Base-by-base conservation (phyloP, 1,140 invertebrate species). In the Solenopsis invicta region DNA sequence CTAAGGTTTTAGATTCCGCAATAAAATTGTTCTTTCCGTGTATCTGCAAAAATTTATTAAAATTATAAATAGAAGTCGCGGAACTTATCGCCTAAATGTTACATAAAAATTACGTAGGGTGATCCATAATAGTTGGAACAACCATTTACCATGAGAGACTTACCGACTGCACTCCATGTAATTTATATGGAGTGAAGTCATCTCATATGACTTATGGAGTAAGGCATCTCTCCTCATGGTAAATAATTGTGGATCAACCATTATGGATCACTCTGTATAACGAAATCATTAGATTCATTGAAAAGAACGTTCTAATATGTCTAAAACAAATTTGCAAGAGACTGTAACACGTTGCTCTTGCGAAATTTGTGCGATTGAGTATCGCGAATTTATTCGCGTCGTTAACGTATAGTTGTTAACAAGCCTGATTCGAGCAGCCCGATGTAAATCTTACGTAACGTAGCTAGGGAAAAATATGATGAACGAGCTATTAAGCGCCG, bases 401-500 rank as follows among this genome's bases (percentile, higher is more conserved):
- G 48, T 56, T 41, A 41, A 41, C 29, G 29, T 29, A 29, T 29
- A 29, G 29, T 29, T 29, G 29, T 29, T 48, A 54, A 56, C n/a
- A 6, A 54, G n/a, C n/a, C 18, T 13, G 34, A 69, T 69, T 24
- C 9, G 45, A 48, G 41, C 52, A 48, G 6, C 50, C 37, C 50
- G 18, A 66, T 48, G 45, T 71, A 71, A 71, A 71, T 54, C 64
- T 81, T 81, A 48, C 29, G 34, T 48, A 81, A 81, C 6, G 52
- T 9, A 56, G 34, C 71, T 54, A 69, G n/a, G 34, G n/a, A 81
- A 56, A 29, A 80, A 71, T 81, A 56, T 71, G 52, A 80, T 50
- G 62, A 67, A 71, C 64, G 24, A 12, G 77, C 77, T n/a, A 52
- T 80, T 80, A 69, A 80, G 10, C 34, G 37, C 5, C 8, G 45